Percentiles rank a stretch among this genome's conserved stretches.
These are phyloP conservation scores for Epizoanthus scotinus DNA, from an alignment of 92 coral and sea anemone genomes.

Conservation along the genomic window DNA sequence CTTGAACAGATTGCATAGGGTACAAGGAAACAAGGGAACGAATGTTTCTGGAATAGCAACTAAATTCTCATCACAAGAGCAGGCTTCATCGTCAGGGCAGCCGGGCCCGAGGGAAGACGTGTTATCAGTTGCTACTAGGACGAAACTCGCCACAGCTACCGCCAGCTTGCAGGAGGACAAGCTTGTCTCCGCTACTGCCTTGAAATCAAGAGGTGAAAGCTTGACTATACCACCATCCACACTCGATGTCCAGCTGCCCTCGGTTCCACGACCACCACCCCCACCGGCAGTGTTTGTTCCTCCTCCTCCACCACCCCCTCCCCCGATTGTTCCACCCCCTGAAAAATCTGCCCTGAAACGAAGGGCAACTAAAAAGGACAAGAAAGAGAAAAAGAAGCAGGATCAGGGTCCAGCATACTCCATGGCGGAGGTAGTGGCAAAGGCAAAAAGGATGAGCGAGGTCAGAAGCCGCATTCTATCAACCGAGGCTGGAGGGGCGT, in stretches of 20 bases:
- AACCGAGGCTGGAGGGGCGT: slow-evolving; percentile 22
- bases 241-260: slow-evolving; percentile 52
- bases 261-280: slow-evolving; percentile 53
- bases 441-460: slow-evolving; percentile 82
- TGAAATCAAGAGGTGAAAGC: slow-evolving; percentile 55
- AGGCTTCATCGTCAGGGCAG: slow-evolving; percentile 19
- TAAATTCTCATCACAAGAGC: slow-evolving; percentile 78
- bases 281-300: slow-evolving; percentile 57
- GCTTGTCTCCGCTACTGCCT: slow-evolving; percentile 66
- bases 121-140: slow-evolving; percentile 71
- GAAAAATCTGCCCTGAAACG: slow-evolving; percentile 44
- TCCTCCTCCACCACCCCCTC: slow-evolving; percentile 80
- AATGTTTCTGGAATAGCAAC: slow-evolving; percentile 89
- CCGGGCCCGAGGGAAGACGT: slow-evolving; percentile 76
- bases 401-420: slow-evolving; percentile 71
- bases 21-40: slow-evolving; percentile 65
- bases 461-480: slow-evolving; percentile 58
- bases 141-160: slow-evolving; percentile 50
- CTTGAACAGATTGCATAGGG: slow-evolving; percentile 75
- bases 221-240: slow-evolving; percentile 47
- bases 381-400: slow-evolving; percentile 70
- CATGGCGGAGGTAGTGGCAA: slow-evolving; percentile 82
- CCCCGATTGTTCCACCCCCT: slow-evolving; percentile 77
- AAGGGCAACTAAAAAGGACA: slow-evolving; percentile 56
- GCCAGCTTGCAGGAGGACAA: slow-evolving; percentile 52